phyloP scores from a whole-genome alignment of 2,888 invertebrate species.

The Melanotus villosus region DNA sequence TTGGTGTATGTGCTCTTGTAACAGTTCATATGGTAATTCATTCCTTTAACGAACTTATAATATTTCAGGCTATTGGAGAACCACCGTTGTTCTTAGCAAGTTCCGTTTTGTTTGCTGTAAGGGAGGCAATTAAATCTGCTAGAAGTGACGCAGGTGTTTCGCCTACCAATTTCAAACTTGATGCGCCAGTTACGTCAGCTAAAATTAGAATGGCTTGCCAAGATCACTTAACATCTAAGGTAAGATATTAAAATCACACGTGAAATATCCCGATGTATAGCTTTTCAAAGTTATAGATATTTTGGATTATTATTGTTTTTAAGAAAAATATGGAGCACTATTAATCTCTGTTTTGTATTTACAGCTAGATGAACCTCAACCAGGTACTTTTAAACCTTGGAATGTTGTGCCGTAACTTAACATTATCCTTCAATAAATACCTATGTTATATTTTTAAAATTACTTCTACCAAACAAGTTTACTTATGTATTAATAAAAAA shows the following conservation, averaged over 20 bases:
- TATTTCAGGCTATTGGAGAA: slow-evolving; percentile 89
- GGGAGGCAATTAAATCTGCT: slow-evolving; percentile 87
- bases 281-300: too few relatives aligned
- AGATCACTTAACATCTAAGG: slow-evolving; percentile 86
- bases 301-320: not conserved
- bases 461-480: too few relatives aligned
- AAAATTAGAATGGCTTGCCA: slow-evolving; percentile 91
- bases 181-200: slow-evolving; percentile 91
- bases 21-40: too few relatives aligned
- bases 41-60: too few relatives aligned
- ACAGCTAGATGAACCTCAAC: slow-evolving; percentile 72
- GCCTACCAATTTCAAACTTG: slow-evolving; percentile 73
- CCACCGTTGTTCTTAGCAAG: slow-evolving; percentile 93
- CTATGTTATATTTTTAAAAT: too few relatives aligned
- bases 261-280: too few relatives aligned
- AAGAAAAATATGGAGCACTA: too few relatives aligned
- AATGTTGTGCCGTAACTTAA: slow-evolving; percentile 68
- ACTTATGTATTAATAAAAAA: too few relatives aligned
- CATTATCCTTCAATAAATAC: too few relatives aligned
- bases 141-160: slow-evolving; percentile 78
- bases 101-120: slow-evolving; percentile 92
- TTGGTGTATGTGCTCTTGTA: too few relatives aligned
- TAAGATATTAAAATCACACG: slow-evolving; percentile 66
- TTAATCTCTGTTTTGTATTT: slow-evolving; percentile 13
- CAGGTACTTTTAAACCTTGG: slow-evolving; percentile 75